These are phyloP conservation scores for Sandelia bainsii DNA, from an alignment of 2,797 vertebrate species.

Conservation along the genomic window DNA sequence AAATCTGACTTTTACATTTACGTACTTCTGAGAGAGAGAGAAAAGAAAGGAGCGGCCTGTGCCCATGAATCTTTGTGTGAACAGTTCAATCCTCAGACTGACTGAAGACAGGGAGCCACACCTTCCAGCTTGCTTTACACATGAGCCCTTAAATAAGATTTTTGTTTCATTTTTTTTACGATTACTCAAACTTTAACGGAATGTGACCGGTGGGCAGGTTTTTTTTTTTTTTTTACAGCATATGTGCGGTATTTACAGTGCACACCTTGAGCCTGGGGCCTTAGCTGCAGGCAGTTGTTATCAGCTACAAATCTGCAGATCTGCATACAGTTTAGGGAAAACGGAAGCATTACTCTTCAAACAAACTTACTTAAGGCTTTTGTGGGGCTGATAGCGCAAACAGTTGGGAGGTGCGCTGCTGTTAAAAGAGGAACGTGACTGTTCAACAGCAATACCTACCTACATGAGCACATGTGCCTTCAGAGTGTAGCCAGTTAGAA, in stretches of 20 bases:
- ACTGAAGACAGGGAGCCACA: background rate
- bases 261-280: conserved; percentile 3
- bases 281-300: background rate
- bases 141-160: background rate
- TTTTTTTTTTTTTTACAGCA: background rate
- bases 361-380: conserved; percentile 19
- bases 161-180: background rate
- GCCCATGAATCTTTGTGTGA: background rate
- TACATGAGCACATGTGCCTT: background rate
- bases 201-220: background rate
- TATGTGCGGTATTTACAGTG: background rate
- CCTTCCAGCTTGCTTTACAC: background rate
- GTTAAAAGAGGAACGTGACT: background rate
- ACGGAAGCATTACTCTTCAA: conserved; percentile 18
- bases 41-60: background rate
- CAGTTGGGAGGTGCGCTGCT: background rate
- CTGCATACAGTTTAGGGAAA: conserved; percentile 20
- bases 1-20: background rate
- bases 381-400: conserved; percentile 19
- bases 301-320: conserved; percentile 13
- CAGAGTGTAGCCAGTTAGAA: background rate
- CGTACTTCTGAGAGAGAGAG: background rate
- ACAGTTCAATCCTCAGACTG: background rate
- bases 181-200: background rate
- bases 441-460: background rate